A percentile compares a stretch with the other conserved stretches of the same genome.
These are phyloP conservation scores for Plagiodera versicolora DNA, from an alignment of 2,888 invertebrate species.

Conservation along the genomic window DNA sequence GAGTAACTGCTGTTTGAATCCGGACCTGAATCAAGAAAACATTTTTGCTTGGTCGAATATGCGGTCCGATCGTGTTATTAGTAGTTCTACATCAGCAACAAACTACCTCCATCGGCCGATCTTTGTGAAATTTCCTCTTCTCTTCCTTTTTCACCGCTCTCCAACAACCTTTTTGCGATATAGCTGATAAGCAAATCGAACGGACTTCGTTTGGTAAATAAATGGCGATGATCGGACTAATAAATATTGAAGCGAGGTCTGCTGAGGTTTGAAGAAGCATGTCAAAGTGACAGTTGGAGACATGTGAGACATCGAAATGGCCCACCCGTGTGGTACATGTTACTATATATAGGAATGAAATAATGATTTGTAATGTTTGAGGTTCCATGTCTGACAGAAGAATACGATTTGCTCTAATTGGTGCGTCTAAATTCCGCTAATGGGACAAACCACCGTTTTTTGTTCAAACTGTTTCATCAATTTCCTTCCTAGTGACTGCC, in stretches of 20 bases:
- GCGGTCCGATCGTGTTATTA: conserved; percentile 42
- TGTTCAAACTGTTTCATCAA: no score
- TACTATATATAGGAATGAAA: conserved; percentile 14
- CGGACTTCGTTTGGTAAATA: conserved; percentile 30
- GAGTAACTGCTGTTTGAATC: neutral
- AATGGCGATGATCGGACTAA: conserved; percentile 41
- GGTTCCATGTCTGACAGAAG: neutral
- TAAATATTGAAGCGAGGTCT: conserved; percentile 46
- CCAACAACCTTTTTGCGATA: conserved; percentile 30
- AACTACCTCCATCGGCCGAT: conserved; percentile 37
- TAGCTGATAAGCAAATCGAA: conserved; percentile 33
- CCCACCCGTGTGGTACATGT: conserved; percentile 46
- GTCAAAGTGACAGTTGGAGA: conserved; percentile 49
- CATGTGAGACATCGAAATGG: conserved; percentile 30
- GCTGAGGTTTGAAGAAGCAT: conserved; percentile 52
- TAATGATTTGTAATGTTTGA: neutral
- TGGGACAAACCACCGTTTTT: no score
- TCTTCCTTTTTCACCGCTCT: conserved; percentile 19
- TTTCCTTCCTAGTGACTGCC: no score
- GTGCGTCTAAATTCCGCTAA: neutral
- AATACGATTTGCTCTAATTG: neutral
- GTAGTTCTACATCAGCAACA: conserved; percentile 41
- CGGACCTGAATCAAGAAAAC: conserved; percentile 19
- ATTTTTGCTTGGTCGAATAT: conserved; percentile 41
- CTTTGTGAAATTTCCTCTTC: conserved; percentile 33